phyloP scores from a whole-genome alignment of 1,140 invertebrate genomes.

The Drosophila athabasca region DNA sequence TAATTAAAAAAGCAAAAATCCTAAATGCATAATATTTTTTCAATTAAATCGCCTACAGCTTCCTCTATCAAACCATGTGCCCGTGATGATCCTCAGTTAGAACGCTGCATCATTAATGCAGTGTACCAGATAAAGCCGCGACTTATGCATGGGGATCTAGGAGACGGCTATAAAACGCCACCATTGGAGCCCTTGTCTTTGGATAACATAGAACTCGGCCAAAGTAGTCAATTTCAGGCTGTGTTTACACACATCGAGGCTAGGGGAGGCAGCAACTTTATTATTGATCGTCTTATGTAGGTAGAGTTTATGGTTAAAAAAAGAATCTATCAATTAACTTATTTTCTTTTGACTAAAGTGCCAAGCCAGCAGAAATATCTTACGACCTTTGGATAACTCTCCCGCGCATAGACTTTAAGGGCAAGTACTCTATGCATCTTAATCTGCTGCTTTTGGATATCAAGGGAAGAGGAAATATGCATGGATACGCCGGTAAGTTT shows the following conservation, averaged over 20 bases:
- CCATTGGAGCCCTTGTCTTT: conserved; percentile 73
- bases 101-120: conserved; percentile 84
- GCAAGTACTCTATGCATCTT: conserved; percentile 85
- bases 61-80: conserved; percentile 84
- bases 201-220: conserved; percentile 74
- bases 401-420: conserved; percentile 83
- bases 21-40: neutral
- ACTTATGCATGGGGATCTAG: conserved; percentile 84
- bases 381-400: conserved; percentile 84
- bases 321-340: neutral
- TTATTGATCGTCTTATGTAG: conserved; percentile 77
- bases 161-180: conserved; percentile 74
- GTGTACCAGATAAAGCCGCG: conserved; percentile 84
- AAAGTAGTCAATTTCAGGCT: conserved; percentile 73
- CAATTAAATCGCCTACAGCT: conserved; percentile 62
- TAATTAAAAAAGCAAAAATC: neutral
- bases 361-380: conserved; percentile 68
- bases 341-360: conserved; percentile 41
- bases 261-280: conserved; percentile 76
- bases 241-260: conserved; percentile 69
- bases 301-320: conserved; percentile 1
- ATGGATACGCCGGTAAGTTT: conserved; percentile 86
- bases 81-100: conserved; percentile 84
- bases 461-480: conserved; percentile 86
- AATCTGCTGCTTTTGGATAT: conserved; percentile 85